A percentile compares a stretch with the other conserved stretches of the same genome.
Evolutionary conservation across 2,888 invertebrate genomes (phyloP).

Genomic region (Apamea monoglypha): DNA sequence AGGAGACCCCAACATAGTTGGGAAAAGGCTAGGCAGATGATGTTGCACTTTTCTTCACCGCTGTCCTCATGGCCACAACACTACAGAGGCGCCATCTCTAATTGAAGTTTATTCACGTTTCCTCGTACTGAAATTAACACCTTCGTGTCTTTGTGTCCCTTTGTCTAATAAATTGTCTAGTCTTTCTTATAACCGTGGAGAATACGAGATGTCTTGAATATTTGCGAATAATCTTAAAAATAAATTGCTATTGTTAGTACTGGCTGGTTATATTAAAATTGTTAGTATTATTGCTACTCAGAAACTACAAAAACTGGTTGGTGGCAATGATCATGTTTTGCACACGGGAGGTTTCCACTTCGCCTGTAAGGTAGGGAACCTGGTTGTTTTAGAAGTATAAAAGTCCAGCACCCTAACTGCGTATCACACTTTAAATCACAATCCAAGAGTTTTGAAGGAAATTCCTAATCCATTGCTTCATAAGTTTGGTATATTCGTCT

Average conservation of each 20-base stretch:
- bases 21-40: neutral
- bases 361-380: no score
- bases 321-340: neutral
- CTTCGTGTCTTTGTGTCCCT: slow-evolving; percentile 73
- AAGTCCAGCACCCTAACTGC: no score
- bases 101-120: slow-evolving; percentile 86
- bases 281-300: neutral
- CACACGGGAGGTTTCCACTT: neutral
- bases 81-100: slow-evolving; percentile 80
- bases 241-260: slow-evolving; percentile 51
- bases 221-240: slow-evolving; percentile 58
- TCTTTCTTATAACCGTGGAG: slow-evolving; percentile 53
- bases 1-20: neutral
- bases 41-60: neutral
- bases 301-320: neutral
- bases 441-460: no score
- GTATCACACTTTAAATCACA: no score
- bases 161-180: slow-evolving; percentile 67
- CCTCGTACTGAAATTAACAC: slow-evolving; percentile 81
- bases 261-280: slow-evolving; percentile 14
- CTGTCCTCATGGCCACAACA: slow-evolving; percentile 56
- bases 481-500: no score
- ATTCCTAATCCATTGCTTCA: no score
- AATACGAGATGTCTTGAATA: slow-evolving; percentile 40
- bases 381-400: neutral